Conservation (phyloP, 1,140 invertebrate genomes). For the Cyclargus thomasi region DNA sequence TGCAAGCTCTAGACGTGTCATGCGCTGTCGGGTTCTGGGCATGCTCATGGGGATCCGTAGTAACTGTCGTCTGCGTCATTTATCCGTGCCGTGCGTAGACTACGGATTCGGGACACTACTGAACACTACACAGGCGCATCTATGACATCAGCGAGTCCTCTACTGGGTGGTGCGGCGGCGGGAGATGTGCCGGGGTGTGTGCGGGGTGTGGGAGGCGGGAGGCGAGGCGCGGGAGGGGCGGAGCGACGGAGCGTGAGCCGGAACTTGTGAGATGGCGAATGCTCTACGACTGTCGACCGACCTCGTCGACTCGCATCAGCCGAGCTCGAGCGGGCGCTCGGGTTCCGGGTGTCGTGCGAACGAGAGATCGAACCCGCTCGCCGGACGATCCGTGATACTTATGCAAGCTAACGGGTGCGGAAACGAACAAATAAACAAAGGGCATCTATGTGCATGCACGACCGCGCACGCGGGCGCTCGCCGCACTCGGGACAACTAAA, state of each 20-base stretch:
- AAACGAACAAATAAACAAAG: conserved; percentile 71
- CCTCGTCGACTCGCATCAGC: conserved; percentile 55
- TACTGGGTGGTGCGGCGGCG: conserved; percentile 17
- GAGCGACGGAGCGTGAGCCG: conserved; percentile 38
- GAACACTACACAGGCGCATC: background rate
- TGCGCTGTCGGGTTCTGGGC: background rate
- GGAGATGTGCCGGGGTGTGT: conserved; percentile 21
- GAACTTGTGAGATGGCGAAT: conserved; percentile 73
- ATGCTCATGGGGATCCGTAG: background rate
- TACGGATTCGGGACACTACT: conserved; percentile 5
- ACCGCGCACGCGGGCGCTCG: conserved; percentile 64
- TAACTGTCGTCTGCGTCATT: background rate
- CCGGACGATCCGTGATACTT: conserved; percentile 66
- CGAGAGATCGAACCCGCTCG: conserved; percentile 59
- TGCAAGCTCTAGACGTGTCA: background rate
- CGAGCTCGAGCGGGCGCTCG: conserved; percentile 50
- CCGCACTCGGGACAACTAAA: conserved; percentile 74
- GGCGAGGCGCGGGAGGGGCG: conserved; percentile 32
- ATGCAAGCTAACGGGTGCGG: conserved; percentile 72
- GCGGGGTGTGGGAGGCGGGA: conserved; percentile 23
- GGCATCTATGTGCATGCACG: conserved; percentile 71
- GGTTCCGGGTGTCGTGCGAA: conserved; percentile 50
- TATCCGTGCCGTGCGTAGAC: background rate
- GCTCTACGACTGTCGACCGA: conserved; percentile 70
- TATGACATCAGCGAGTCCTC: conserved; percentile 6